Evolutionary conservation across 2,113 vertebrate species (phyloP).

Genomic region (Ardeotis arabs): DNA sequence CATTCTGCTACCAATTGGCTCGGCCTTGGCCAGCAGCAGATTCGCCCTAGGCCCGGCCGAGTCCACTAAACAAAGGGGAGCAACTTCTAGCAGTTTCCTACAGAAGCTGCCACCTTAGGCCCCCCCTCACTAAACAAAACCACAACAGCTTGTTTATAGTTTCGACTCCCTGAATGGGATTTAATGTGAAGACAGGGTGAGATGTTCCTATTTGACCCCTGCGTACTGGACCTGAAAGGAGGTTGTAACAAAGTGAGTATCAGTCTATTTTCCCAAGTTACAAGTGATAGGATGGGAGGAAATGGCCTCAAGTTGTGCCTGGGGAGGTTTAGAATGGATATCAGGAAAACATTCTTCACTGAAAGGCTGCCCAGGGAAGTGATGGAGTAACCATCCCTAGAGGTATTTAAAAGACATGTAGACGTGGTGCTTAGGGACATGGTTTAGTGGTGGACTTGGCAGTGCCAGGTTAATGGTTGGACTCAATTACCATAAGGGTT

Average conservation of each 20-base stretch:
- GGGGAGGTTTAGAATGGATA: background rate
- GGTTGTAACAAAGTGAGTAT: rapidly evolving
- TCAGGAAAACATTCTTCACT: background rate
- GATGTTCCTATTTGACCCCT: background rate
- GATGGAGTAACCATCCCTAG: background rate
- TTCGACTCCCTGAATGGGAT: background rate
- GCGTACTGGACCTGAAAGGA: background rate
- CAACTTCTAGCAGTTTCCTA: no score
- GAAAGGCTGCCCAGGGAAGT: background rate
- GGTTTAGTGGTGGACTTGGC: background rate
- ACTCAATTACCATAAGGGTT: background rate
- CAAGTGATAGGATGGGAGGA: background rate
- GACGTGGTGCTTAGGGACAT: background rate
- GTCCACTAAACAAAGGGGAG: no score
- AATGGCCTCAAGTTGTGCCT: background rate
- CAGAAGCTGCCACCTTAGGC: no score
- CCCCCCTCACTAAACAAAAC: no score
- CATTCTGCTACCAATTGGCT: no score
- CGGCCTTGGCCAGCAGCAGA: no score
- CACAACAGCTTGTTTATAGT: background rate
- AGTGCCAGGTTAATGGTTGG: background rate
- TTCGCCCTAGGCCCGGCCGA: no score
- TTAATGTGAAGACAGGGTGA: background rate
- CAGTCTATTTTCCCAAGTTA: background rate
- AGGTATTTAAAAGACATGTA: background rate